These are phyloP conservation scores for Strix aluco DNA, from an alignment of 2,113 vertebrate species.

Conservation along the genomic window DNA sequence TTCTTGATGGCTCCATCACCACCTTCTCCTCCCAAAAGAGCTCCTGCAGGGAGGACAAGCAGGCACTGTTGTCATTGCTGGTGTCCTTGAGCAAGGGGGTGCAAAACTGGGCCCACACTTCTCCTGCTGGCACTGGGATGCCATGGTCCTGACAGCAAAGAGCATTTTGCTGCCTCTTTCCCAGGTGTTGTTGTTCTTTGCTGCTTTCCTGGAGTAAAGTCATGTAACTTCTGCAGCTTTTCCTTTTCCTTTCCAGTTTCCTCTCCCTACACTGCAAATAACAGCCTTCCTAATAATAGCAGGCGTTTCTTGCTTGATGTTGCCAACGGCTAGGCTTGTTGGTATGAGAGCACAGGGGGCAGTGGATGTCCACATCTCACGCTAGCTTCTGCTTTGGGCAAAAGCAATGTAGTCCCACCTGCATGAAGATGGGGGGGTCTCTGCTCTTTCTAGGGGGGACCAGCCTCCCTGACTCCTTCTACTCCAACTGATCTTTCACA, in stretches of 20 bases:
- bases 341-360: background rate
- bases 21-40: background rate
- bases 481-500: accelerated
- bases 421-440: background rate
- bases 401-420: background rate
- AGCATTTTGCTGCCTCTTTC: background rate
- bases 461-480: background rate
- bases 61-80: background rate
- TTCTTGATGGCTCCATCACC: background rate
- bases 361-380: accelerated
- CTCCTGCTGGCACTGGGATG: background rate
- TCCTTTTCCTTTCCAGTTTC: background rate
- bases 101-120: background rate
- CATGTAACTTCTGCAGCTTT: background rate
- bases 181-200: background rate
- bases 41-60: background rate
- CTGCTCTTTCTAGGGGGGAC: background rate
- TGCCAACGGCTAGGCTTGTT: background rate
- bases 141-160: accelerated
- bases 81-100: background rate
- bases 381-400: background rate
- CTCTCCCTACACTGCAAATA: background rate
- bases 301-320: background rate
- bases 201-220: background rate
- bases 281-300: background rate